Evolutionary conservation across 2,113 vertebrate species (phyloP).

Genomic region (Chelonoidis abingdonii): DNA sequence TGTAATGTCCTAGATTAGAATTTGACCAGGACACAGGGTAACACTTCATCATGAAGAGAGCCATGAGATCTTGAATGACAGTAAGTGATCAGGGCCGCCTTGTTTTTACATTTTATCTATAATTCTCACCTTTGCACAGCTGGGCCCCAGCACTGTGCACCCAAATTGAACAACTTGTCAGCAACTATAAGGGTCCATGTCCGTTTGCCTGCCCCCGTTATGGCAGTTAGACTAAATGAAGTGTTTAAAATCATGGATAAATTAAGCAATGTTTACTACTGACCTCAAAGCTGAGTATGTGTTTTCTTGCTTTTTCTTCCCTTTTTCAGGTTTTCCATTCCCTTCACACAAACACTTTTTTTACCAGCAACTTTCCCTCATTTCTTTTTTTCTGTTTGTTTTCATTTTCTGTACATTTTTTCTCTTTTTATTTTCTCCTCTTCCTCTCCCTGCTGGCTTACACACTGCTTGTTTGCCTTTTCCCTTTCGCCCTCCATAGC

Average conservation of each 20-base stretch:
- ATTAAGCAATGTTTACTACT: not conserved
- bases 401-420: not conserved
- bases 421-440: not conserved
- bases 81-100: accelerated
- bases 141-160: not conserved
- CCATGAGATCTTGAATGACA: accelerated
- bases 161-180: not conserved
- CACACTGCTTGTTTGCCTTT: not conserved
- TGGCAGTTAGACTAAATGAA: not conserved
- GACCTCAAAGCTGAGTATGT: not conserved
- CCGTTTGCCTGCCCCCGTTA: accelerated
- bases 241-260: not conserved
- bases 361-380: not conserved
- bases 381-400: not conserved
- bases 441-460: not conserved
- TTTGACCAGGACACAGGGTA: constrained; percentile 13
- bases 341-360: not conserved
- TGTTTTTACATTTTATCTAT: not conserved
- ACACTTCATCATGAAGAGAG: not conserved
- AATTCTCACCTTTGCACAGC: not conserved
- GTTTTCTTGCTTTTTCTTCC: not conserved
- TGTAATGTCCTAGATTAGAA: constrained; percentile 10
- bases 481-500: not conserved
- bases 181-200: accelerated
- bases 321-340: not conserved